Conservation (phyloP, 92 coral and sea anemone genomes). For the Chrysogorgia sp. region DNA sequence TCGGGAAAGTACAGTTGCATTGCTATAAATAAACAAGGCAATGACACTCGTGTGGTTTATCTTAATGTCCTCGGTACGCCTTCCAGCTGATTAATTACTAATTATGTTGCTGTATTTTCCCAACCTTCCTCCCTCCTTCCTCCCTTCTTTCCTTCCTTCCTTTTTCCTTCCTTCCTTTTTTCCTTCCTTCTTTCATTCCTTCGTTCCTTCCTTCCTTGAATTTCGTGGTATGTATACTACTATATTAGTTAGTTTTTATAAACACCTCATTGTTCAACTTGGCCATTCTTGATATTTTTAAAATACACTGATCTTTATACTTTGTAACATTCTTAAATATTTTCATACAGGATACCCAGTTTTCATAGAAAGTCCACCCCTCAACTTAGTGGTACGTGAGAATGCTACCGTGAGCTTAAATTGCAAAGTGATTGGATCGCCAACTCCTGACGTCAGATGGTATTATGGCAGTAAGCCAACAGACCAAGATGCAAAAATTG, state of each 20-base stretch:
- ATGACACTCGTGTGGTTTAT: conserved; percentile 52
- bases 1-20: conserved; percentile 77
- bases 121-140: neutral
- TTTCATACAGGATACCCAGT: conserved; percentile 28
- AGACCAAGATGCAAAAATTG: conserved; percentile 38
- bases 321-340: too few relatives aligned
- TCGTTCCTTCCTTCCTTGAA: neutral
- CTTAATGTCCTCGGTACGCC: conserved; percentile 72
- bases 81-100: neutral
- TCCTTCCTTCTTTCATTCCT: neutral
- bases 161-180: neutral
- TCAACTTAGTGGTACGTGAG: conserved; percentile 1
- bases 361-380: conserved; percentile 28
- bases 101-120: neutral
- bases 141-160: neutral
- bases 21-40: conserved; percentile 67
- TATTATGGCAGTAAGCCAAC: conserved; percentile 40
- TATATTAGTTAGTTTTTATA: too few relatives aligned
- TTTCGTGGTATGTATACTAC: too few relatives aligned
- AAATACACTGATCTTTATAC: neutral
- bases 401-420: conserved; percentile 32
- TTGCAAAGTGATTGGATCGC: conserved; percentile 72
- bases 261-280: too few relatives aligned
- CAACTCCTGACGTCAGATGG: conserved; percentile 63
- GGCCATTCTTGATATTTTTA: neutral